Evolutionary conservation across 2,797 vertebrate species (phyloP).

Genomic region (Lepus oiostolus): DNA sequence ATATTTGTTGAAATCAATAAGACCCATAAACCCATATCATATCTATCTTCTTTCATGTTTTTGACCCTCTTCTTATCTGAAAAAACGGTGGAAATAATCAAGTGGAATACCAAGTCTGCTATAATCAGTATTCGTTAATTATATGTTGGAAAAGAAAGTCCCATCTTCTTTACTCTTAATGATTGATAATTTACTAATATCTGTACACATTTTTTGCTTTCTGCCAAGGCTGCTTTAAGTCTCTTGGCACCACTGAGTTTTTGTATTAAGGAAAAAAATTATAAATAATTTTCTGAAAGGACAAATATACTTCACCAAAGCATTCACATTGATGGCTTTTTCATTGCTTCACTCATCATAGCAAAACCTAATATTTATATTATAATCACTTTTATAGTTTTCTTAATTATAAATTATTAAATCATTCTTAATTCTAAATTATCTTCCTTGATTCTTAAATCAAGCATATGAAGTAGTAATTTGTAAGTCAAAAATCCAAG

Average conservation of each 20-base stretch:
- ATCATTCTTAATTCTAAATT: neutral
- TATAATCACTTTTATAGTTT: neutral
- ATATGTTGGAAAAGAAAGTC: slow-evolving; percentile 1
- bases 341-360: neutral
- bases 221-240: neutral
- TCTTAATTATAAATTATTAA: neutral
- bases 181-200: slow-evolving; percentile 24
- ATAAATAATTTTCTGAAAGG: neutral
- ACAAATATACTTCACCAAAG: neutral
- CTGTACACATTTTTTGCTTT: neutral
- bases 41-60: neutral
- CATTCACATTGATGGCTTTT: neutral
- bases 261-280: slow-evolving; percentile 40
- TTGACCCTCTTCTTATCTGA: neutral
- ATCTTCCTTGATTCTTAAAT: slow-evolving; percentile 9
- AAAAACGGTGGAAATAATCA: neutral
- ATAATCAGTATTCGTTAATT: neutral
- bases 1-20: neutral
- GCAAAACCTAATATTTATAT: neutral
- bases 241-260: neutral
- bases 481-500: neutral
- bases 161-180: neutral
- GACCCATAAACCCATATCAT: neutral
- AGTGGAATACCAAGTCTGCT: neutral
- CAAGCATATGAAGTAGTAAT: neutral